phyloP scores from a whole-genome alignment of 2,113 vertebrate species.

The Bombycilla garrulus region DNA sequence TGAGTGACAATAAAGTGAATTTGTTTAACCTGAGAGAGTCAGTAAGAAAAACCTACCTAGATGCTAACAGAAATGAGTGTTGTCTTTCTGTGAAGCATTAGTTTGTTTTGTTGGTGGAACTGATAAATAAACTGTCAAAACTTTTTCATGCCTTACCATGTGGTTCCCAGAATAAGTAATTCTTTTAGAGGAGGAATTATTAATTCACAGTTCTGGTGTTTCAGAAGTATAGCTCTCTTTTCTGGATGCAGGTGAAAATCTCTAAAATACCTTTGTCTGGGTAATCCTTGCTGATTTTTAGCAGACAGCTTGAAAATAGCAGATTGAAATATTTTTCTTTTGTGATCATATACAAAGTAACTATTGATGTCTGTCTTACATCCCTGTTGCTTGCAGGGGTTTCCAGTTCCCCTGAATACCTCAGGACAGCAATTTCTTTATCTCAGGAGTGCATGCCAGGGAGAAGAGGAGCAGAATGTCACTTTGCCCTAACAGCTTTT shows the following conservation, averaged over 20 bases:
- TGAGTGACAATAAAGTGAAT: not conserved
- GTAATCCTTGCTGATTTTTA: not conserved
- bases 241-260: not conserved
- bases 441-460: not conserved
- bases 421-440: not conserved
- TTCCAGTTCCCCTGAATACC: not conserved
- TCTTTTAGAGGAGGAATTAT: not conserved
- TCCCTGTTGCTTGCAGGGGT: not conserved
- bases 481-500: not conserved
- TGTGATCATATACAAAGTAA: not conserved
- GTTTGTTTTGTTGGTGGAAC: slow-evolving; percentile 9
- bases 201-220: not conserved
- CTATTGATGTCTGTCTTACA: not conserved
- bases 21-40: not conserved
- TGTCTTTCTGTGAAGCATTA: not conserved
- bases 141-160: slow-evolving; percentile 24
- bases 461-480: not conserved
- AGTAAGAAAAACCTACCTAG: not conserved
- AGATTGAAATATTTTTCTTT: not conserved
- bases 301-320: not conserved
- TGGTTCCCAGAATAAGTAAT: not conserved
- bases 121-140: slow-evolving; percentile 32
- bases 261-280: not conserved
- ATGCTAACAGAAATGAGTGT: not conserved
- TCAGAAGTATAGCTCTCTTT: not conserved